Percentiles rank a stretch among this genome's conserved stretches.
phyloP scores from a whole-genome alignment of 2,797 vertebrate genomes.

The Halcyon badia region DNA sequence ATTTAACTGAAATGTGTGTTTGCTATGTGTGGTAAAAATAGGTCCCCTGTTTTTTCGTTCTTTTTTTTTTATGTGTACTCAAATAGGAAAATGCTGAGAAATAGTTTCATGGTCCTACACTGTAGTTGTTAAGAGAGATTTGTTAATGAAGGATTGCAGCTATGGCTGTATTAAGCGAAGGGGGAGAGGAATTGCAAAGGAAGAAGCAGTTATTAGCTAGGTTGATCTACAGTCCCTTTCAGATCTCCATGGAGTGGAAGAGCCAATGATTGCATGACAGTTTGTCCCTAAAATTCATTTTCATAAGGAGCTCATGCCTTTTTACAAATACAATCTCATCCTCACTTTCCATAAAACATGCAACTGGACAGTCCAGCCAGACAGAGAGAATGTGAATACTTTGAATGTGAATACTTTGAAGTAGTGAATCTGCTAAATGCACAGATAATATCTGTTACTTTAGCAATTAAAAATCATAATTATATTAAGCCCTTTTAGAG shows the following conservation, averaged over 20 bases:
- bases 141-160: constrained; percentile 28
- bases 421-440: constrained; percentile 51
- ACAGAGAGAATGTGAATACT: constrained; percentile 70
- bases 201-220: constrained; percentile 3
- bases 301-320: constrained; percentile 74
- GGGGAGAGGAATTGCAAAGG: constrained; percentile 6
- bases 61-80: constrained; percentile 10
- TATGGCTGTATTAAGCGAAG: constrained; percentile 13
- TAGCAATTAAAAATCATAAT: constrained; percentile 18
- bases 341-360: constrained; percentile 79
- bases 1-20: constrained; percentile 58
- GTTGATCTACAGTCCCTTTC: constrained; percentile 21
- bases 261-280: constrained; percentile 71
- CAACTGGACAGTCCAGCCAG: constrained; percentile 70
- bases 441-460: constrained; percentile 28
- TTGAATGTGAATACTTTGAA: constrained; percentile 77
- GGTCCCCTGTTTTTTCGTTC: constrained; percentile 25
- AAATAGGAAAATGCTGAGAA: constrained; percentile 10
- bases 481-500: constrained; percentile 1
- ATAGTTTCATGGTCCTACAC: constrained; percentile 1
- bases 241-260: constrained; percentile 37
- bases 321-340: constrained; percentile 71
- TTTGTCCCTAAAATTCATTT: constrained; percentile 73
- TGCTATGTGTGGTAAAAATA: constrained; percentile 61
- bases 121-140: background rate